Evolutionary conservation across 2,888 invertebrate genomes (phyloP).

Genomic region (Dichetophora obliterata): DNA sequence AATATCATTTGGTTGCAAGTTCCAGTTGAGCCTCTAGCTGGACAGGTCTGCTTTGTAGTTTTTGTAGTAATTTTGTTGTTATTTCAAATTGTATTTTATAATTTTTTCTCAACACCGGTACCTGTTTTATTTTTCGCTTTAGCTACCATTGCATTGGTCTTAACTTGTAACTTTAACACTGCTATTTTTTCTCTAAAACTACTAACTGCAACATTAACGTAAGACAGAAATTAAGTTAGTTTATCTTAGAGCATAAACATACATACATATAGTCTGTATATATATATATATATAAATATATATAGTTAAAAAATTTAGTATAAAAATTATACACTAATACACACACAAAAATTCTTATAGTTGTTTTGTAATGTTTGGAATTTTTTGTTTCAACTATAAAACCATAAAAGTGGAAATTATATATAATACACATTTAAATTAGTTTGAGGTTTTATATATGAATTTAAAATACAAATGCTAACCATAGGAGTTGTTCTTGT

Average conservation of each 20-base stretch:
- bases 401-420: neutral
- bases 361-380: neutral
- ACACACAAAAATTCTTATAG: conserved; percentile 10
- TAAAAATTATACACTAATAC: conserved; percentile 31
- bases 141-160: neutral
- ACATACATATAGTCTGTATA: neutral
- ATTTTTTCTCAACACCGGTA: conserved; percentile 35
- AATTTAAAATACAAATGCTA: conserved; percentile 44
- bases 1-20: no score
- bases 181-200: neutral
- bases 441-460: conserved; percentile 46
- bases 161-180: neutral
- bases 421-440: conserved; percentile 26
- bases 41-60: neutral
- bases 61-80: neutral
- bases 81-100: neutral
- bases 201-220: neutral
- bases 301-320: conserved; percentile 25
- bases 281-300: neutral
- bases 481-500: conserved; percentile 45
- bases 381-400: neutral
- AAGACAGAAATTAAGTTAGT: conserved; percentile 19
- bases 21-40: no score
- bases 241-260: neutral
- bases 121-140: neutral